Evolutionary conservation across 2,113 vertebrate genomes (phyloP).

Genomic region (Otis tarda): DNA sequence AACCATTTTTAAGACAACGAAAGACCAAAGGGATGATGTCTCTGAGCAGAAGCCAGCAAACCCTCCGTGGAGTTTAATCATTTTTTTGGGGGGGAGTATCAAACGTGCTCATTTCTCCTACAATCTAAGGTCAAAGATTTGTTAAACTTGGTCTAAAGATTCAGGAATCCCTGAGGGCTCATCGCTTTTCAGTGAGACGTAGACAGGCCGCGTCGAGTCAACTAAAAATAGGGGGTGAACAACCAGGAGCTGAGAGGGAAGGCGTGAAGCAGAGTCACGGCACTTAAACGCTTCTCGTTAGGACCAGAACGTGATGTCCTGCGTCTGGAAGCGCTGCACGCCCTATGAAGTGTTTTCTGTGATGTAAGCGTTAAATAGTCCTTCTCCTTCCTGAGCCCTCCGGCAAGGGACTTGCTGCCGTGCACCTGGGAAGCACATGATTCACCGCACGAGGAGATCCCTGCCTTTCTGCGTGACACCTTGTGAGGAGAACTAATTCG

Average conservation of each 20-base stretch:
- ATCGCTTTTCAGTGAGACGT: background rate
- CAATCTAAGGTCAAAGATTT: background rate
- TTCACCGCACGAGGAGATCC: background rate
- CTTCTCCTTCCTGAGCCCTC: background rate
- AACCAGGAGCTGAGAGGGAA: background rate
- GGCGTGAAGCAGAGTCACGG: background rate
- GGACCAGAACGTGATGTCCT: background rate
- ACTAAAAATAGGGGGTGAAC: background rate
- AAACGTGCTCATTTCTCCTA: background rate
- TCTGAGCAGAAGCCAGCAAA: background rate
- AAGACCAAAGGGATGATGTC: background rate
- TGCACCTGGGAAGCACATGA: background rate
- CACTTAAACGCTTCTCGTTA: background rate
- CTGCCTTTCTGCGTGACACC: background rate
- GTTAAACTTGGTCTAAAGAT: background rate
- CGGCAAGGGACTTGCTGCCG: background rate
- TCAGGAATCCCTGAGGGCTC: fast-evolving
- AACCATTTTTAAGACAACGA: background rate
- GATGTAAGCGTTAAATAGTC: background rate
- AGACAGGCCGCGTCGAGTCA: background rate
- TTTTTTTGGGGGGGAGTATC: background rate
- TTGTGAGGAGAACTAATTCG: fast-evolving
- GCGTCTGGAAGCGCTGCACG: background rate
- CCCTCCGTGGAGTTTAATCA: fast-evolving
- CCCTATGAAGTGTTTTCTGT: background rate